These are phyloP conservation scores for Philantomba maxwellii DNA, from an alignment of 2,113 vertebrate species.

Conservation along the genomic window DNA sequence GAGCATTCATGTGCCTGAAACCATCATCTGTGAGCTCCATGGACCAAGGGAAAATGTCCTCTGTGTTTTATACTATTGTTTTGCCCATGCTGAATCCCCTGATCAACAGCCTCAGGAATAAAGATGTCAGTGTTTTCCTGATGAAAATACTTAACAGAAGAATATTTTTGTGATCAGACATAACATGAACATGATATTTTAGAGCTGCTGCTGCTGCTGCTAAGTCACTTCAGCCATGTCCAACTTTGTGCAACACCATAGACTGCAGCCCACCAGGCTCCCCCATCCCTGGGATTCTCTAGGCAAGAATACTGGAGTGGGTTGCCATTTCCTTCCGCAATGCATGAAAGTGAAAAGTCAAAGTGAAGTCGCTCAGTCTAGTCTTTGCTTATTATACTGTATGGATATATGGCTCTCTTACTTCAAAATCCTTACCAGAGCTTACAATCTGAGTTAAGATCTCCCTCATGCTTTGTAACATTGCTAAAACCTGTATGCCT, in stretches of 20 bases:
- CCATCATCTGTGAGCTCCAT: background rate
- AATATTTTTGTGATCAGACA: background rate
- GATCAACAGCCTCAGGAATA: constrained; percentile 27
- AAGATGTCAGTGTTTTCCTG: background rate
- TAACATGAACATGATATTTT: background rate
- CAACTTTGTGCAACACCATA: too few relatives aligned
- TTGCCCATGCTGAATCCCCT: constrained; percentile 20
- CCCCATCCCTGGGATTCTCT: too few relatives aligned
- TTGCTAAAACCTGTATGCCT: background rate
- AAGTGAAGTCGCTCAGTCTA: background rate
- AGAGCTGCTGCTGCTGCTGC: background rate
- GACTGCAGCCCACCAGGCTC: too few relatives aligned
- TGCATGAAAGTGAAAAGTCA: too few relatives aligned
- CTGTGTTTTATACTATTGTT: constrained; percentile 24
- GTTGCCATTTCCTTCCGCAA: too few relatives aligned
- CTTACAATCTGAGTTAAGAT: background rate
- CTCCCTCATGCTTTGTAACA: background rate
- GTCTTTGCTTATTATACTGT: background rate
- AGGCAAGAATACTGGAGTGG: too few relatives aligned
- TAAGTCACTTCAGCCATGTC: too few relatives aligned
- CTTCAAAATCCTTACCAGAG: background rate
- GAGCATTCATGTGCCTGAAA: background rate
- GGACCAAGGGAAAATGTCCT: background rate
- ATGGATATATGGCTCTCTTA: background rate
- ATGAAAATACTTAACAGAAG: background rate